Conservation (phyloP, 2,113 vertebrate species). For the Sapajus apella region DNA sequence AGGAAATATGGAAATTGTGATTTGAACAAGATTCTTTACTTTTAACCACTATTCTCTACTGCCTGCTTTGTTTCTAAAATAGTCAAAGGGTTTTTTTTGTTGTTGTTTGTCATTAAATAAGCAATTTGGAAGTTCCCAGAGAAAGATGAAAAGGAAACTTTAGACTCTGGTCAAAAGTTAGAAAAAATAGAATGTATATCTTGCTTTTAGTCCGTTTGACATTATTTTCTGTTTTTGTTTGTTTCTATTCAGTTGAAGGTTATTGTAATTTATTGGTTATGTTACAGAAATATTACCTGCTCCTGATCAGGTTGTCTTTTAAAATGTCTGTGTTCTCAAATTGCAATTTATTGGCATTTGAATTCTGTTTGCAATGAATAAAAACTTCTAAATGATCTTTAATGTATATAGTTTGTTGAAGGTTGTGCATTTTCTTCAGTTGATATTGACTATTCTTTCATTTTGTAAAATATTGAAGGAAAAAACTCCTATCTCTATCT, state of each 20-base stretch:
- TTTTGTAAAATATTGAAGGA: slow-evolving; percentile 7
- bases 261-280: not conserved
- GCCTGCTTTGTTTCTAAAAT: not conserved
- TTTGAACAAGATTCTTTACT: slow-evolving; percentile 2
- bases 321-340: slow-evolving; percentile 44
- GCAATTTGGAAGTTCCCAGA: not conserved
- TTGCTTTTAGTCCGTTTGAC: not conserved
- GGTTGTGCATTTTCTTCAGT: not conserved
- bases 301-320: not conserved
- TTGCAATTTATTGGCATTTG: slow-evolving; percentile 11
- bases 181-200: not conserved
- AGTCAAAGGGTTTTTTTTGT: not conserved
- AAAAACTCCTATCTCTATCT: not conserved
- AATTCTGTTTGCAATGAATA: slow-evolving; percentile 34
- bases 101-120: not conserved
- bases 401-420: not conserved
- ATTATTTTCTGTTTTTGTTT: slow-evolving; percentile 6
- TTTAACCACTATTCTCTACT: not conserved
- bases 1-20: not conserved
- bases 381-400: not conserved
- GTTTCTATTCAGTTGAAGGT: slow-evolving; percentile 10
- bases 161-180: not conserved
- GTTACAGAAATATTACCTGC: slow-evolving; percentile 27
- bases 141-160: slow-evolving; percentile 8
- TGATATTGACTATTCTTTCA: not conserved